phyloP scores from a whole-genome alignment of 2,888 invertebrate genomes.

The Nomada goodeniana region DNA sequence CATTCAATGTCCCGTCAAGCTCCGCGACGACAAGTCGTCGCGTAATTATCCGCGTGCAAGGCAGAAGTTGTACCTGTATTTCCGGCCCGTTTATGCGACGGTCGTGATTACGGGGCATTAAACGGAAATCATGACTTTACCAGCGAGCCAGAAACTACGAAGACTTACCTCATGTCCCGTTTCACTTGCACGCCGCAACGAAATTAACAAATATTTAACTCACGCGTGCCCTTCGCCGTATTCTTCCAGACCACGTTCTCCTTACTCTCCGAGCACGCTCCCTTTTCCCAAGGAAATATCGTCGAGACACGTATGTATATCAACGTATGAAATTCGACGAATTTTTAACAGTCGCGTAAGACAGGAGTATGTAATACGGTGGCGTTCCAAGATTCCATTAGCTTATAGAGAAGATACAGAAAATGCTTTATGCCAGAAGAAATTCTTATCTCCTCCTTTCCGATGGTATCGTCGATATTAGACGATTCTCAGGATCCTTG shows the following conservation, averaged over 20 bases:
- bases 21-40: constrained; percentile 16
- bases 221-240: constrained; percentile 49
- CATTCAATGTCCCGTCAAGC: not conserved
- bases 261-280: not conserved
- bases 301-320: no score
- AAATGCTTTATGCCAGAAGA: not conserved
- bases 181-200: constrained; percentile 72
- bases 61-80: constrained; percentile 10
- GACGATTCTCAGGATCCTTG: not conserved
- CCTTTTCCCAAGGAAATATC: not conserved
- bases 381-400: not conserved
- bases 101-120: constrained; percentile 63
- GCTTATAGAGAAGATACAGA: not conserved
- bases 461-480: not conserved
- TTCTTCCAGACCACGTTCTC: constrained; percentile 25
- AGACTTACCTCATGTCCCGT: constrained; percentile 61
- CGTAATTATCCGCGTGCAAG: not conserved
- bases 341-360: not conserved
- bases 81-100: not conserved
- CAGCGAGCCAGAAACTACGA: constrained; percentile 52
- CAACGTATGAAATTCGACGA: not conserved
- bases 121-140: constrained; percentile 78
- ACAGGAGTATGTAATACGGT: not conserved
- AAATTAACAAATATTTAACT: constrained; percentile 79
- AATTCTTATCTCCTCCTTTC: not conserved